phyloP scores from a whole-genome alignment of 2,888 invertebrate species.

The Eulithis testata region DNA sequence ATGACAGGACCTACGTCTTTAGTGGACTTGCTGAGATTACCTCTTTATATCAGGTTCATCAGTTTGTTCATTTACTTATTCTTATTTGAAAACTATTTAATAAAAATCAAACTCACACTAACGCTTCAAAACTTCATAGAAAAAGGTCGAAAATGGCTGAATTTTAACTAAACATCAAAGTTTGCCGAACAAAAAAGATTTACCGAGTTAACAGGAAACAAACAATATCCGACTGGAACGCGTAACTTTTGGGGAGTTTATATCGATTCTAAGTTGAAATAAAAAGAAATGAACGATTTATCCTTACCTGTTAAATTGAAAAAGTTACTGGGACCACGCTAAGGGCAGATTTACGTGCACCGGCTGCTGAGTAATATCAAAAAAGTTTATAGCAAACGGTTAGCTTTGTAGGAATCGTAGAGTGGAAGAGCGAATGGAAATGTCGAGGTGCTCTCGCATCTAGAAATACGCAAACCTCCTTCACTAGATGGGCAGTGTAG shows the following conservation, averaged over 20 bases:
- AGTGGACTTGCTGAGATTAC: no score
- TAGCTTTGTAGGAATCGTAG: constrained; percentile 48
- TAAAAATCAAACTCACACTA: constrained; percentile 1
- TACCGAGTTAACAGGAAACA: constrained; percentile 67
- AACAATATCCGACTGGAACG: constrained; percentile 65
- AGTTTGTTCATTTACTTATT: no score
- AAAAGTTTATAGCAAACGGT: constrained; percentile 78
- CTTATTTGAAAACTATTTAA: no score
- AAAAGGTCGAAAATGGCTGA: constrained; percentile 27
- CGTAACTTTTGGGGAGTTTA: constrained; percentile 74
- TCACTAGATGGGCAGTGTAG: no score
- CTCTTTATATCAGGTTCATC: no score
- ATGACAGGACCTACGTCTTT: no score
- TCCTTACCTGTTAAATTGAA: constrained; percentile 85
- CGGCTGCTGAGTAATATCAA: constrained; percentile 81
- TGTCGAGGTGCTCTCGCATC: constrained; percentile 1
- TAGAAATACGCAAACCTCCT: no score
- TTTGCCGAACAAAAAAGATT: constrained; percentile 61
- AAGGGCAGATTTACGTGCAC: constrained; percentile 81
- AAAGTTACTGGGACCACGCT: constrained; percentile 81
- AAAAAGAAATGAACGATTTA: constrained; percentile 83
- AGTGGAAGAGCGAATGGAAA: constrained; percentile 20
- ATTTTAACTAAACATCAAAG: constrained; percentile 42
- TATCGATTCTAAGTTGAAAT: constrained; percentile 82
- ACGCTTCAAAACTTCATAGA: constrained; percentile 10